phyloP scores from a whole-genome alignment of 2,113 vertebrate species.

The Caloenas nicobarica region DNA sequence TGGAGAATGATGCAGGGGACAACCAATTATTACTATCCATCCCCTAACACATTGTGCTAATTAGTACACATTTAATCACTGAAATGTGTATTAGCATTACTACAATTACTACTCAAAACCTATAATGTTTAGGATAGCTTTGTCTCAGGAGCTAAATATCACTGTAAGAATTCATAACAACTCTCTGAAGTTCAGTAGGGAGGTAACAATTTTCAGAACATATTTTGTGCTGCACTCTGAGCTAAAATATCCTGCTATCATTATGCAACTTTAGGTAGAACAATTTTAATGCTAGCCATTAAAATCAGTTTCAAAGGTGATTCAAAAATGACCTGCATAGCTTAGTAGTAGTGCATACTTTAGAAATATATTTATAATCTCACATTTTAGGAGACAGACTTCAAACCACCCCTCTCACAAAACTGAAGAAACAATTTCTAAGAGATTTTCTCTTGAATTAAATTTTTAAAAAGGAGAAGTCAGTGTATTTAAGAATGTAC shows the following conservation, averaged over 20 bases:
- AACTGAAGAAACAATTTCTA: background rate
- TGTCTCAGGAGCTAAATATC: conserved; percentile 65
- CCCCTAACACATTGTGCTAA: conserved; percentile 68
- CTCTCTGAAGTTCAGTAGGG: background rate
- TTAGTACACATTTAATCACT: conserved; percentile 68
- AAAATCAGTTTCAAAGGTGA: background rate
- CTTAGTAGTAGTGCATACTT: background rate
- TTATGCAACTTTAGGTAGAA: background rate
- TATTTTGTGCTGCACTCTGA: background rate
- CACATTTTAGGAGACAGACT: background rate
- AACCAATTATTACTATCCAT: conserved; percentile 36
- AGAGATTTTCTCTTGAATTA: background rate
- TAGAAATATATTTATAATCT: background rate
- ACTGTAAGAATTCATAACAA: conserved; percentile 10
- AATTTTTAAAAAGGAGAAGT: background rate
- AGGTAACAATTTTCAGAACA: conserved; percentile 15
- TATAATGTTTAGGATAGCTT: conserved; percentile 48
- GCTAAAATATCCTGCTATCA: background rate
- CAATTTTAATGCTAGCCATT: background rate
- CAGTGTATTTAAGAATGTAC: background rate
- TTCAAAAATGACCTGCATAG: background rate
- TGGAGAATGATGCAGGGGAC: background rate
- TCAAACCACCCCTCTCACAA: background rate
- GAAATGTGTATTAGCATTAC: conserved; percentile 66
- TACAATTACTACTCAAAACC: conserved; percentile 63